Evolutionary conservation across 2,888 invertebrate species (phyloP).

Genomic region (Pollenia labialis): DNA sequence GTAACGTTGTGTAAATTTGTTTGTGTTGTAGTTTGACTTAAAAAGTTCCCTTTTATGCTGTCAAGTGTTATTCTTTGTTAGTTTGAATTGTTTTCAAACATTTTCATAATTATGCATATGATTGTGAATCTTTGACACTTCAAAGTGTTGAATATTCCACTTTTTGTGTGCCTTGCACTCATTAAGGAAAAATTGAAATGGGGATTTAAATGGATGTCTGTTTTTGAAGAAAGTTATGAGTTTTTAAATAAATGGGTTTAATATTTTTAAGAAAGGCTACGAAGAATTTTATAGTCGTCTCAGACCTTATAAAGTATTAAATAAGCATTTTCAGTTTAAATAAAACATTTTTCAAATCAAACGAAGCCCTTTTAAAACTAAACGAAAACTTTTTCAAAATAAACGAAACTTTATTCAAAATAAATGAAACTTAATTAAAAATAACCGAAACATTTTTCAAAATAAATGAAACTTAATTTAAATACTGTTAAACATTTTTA

Average conservation of each 20-base stretch:
- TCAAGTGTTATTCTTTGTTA: conserved; percentile 65
- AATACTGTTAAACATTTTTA: too few relatives aligned
- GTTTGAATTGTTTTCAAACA: conserved; percentile 69
- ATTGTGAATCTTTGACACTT: conserved; percentile 74
- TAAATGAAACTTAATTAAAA: too few relatives aligned
- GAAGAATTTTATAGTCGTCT: too few relatives aligned
- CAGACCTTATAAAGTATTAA: too few relatives aligned
- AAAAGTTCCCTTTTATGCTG: conserved; percentile 59
- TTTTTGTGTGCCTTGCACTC: conserved; percentile 32
- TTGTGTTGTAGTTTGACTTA: conserved; percentile 34
- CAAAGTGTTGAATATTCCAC: conserved; percentile 72
- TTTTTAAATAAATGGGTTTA: background rate
- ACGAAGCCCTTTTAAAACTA: too few relatives aligned
- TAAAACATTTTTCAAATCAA: too few relatives aligned
- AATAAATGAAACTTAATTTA: too few relatives aligned
- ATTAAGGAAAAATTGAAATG: conserved; percentile 1
- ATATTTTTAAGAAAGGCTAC: too few relatives aligned
- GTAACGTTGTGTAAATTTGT: conserved; percentile 54
- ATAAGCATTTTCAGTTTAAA: too few relatives aligned
- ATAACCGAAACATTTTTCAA: too few relatives aligned
- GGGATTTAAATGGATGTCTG: conserved; percentile 35
- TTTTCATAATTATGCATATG: conserved; percentile 70
- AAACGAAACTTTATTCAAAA: too few relatives aligned
- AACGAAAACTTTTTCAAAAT: too few relatives aligned
- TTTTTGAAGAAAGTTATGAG: conserved; percentile 35